Evolutionary conservation across 2,797 vertebrate genomes (phyloP).

Genomic region (Typhlichthys subterraneus): DNA sequence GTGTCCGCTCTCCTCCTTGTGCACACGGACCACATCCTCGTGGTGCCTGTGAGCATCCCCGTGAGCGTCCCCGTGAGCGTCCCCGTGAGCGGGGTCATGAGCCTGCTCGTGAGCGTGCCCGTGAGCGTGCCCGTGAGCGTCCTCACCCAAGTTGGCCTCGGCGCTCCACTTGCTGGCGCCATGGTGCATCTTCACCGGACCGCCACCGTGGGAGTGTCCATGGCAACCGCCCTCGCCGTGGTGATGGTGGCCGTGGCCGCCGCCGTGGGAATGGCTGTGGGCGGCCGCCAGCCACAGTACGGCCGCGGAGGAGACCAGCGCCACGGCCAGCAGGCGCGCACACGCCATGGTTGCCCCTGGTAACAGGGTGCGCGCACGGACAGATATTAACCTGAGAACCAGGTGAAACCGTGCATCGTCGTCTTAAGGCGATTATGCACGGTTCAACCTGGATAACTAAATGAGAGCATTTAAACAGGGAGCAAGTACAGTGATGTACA

Average conservation of each 20-base stretch:
- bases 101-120: constrained; percentile 3
- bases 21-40: constrained; percentile 34
- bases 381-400: too few relatives aligned
- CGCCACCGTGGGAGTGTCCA: constrained; percentile 49
- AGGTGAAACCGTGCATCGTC: too few relatives aligned
- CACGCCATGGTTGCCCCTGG: constrained; percentile 60
- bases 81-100: not conserved
- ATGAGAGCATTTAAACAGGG: too few relatives aligned
- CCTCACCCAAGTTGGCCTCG: constrained; percentile 72
- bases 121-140: constrained; percentile 26
- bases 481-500: too few relatives aligned
- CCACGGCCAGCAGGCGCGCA: constrained; percentile 51
- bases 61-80: constrained; percentile 12
- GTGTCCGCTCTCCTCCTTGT: constrained; percentile 46
- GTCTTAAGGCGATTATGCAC: too few relatives aligned
- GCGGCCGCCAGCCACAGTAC: constrained; percentile 53
- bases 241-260: constrained; percentile 67
- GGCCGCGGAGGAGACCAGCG: constrained; percentile 48
- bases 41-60: constrained; percentile 36
- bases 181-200: constrained; percentile 74
- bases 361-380: not conserved
- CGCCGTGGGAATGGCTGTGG: constrained; percentile 71
- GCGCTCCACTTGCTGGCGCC: constrained; percentile 83
- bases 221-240: constrained; percentile 66
- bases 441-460: too few relatives aligned